phyloP scores from a whole-genome alignment of 2,888 invertebrate genomes.

The Pristionchus fissidentatus region DNA sequence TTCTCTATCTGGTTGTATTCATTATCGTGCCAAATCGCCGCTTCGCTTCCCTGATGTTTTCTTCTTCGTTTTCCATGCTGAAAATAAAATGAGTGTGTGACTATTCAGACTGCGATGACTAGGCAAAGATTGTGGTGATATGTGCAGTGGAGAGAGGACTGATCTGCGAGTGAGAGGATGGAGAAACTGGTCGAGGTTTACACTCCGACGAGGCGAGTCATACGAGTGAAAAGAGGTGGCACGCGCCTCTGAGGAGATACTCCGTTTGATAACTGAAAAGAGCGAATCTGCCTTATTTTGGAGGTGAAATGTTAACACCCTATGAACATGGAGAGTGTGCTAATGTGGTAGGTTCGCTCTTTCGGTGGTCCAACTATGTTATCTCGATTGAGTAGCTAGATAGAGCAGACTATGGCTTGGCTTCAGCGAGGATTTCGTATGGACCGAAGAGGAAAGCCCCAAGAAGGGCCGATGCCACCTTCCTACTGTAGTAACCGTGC shows the following conservation, averaged over 20 bases:
- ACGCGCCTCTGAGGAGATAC: too few relatives aligned
- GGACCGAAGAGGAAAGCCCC: background rate
- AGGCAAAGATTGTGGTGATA: slow-evolving; percentile 32
- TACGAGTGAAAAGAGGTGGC: too few relatives aligned
- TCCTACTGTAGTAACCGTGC: slow-evolving; percentile 11
- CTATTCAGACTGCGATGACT: slow-evolving; percentile 34
- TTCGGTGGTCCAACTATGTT: too few relatives aligned
- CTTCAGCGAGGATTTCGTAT: slow-evolving; percentile 9
- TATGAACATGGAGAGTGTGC: too few relatives aligned
- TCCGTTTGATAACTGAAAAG: too few relatives aligned
- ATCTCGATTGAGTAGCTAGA: background rate
- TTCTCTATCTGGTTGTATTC: background rate
- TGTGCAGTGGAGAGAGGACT: background rate
- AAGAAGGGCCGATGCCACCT: slow-evolving; percentile 32
- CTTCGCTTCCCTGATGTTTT: background rate
- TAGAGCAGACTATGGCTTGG: background rate
- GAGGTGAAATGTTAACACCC: too few relatives aligned
- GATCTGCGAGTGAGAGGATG: background rate
- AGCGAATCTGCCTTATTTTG: too few relatives aligned
- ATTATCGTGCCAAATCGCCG: background rate
- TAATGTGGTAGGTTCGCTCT: background rate
- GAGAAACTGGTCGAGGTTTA: background rate
- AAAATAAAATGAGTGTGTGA: too few relatives aligned
- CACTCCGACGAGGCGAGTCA: slow-evolving; percentile 7
- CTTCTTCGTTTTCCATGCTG: background rate